Conservation (phyloP, 2,797 vertebrate species). For the Urophycis tenuis region DNA sequence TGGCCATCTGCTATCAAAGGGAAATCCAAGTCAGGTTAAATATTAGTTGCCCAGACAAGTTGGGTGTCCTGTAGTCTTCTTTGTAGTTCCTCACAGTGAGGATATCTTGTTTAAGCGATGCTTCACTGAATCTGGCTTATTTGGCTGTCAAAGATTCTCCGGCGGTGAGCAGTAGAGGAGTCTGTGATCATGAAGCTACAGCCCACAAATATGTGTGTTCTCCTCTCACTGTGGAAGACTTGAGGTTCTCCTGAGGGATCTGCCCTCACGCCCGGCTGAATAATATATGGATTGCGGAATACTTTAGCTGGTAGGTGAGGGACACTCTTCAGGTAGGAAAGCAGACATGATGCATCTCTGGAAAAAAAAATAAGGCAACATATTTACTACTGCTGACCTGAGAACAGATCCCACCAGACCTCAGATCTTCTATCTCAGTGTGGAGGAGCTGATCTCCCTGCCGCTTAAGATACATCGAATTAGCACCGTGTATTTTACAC, state of each 20-base stretch:
- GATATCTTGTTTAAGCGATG: conserved; percentile 16
- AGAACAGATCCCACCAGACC: not conserved
- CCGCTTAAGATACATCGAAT: not conserved
- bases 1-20: too few species aligned
- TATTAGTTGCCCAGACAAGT: not conserved
- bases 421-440: not conserved
- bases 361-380: not conserved
- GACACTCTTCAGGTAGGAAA: not conserved
- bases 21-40: not conserved
- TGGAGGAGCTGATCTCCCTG: not conserved
- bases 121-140: conserved; percentile 30
- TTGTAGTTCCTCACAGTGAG: conserved; percentile 22
- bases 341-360: not conserved
- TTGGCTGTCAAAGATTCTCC: conserved; percentile 22
- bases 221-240: not conserved
- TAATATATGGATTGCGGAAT: not conserved
- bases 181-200: conserved; percentile 3
- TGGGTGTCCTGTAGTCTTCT: not conserved
- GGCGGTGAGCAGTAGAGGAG: conserved; percentile 13
- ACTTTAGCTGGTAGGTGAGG: not conserved
- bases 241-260: conserved; percentile 3
- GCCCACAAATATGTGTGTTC: conserved; percentile 6
- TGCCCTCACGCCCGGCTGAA: not conserved
- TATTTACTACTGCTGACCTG: not conserved
- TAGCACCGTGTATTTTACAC: not conserved